Evolutionary conservation across 2,888 invertebrate genomes (phyloP).

Genomic region (Thysanoteuthis rhombus): DNA sequence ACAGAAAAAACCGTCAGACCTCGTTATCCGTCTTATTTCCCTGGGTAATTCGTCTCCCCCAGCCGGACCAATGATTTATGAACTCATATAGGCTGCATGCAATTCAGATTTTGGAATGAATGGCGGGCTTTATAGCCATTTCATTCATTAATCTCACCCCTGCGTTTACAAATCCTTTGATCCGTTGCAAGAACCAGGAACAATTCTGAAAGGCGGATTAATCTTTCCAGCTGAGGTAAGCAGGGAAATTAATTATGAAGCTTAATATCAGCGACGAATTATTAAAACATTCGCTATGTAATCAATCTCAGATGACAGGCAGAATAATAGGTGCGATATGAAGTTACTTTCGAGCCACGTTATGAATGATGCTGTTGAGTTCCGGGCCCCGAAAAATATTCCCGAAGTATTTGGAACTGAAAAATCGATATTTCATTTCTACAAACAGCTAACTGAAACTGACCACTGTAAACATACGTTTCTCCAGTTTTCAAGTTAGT

Average conservation of each 20-base stretch:
- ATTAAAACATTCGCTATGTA: background rate
- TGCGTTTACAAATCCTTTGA: background rate
- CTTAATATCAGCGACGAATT: background rate
- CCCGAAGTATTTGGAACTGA: too few relatives aligned
- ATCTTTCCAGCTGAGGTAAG: background rate
- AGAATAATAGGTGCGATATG: background rate
- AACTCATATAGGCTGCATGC: background rate
- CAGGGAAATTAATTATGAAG: background rate
- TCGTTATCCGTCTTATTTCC: too few relatives aligned
- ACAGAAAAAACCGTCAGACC: too few relatives aligned
- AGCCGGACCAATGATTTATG: background rate
- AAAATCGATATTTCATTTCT: background rate
- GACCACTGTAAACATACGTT: too few relatives aligned
- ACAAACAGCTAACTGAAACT: too few relatives aligned
- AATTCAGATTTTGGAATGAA: background rate
- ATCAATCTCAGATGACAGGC: background rate
- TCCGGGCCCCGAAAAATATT: background rate
- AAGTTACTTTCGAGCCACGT: background rate
- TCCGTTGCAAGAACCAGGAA: background rate
- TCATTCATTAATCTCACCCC: background rate
- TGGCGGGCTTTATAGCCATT: background rate
- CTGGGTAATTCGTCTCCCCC: background rate
- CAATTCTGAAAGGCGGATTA: background rate
- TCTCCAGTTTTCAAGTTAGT: too few relatives aligned
- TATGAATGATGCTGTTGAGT: background rate